Evolutionary conservation across 1,140 invertebrate genomes (phyloP).

Genomic region (Coptotermes formosanus): DNA sequence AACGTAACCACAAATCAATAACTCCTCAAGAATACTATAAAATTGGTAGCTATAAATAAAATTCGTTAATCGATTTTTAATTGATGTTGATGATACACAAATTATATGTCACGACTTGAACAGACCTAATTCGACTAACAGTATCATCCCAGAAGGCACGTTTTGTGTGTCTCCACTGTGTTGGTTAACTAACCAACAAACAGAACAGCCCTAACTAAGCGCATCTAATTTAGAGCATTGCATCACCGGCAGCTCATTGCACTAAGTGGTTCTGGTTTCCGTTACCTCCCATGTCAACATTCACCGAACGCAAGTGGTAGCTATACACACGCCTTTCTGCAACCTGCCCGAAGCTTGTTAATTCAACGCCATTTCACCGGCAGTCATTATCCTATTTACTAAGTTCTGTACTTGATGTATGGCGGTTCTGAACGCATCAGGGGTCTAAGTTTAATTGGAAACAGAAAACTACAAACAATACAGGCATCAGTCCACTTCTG

Average conservation of each 20-base stretch:
- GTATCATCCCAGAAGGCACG: neutral
- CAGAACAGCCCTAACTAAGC: too few species aligned
- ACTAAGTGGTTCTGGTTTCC: neutral
- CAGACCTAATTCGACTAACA: neutral
- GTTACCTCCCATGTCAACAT: neutral
- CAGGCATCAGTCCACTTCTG: too few species aligned
- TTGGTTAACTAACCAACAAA: neutral
- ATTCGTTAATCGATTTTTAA: too few species aligned
- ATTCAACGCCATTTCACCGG: neutral
- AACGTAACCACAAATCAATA: too few species aligned
- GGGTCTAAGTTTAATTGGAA: too few species aligned
- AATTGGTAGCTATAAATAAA: too few species aligned
- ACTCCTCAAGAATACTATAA: too few species aligned
- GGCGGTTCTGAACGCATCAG: too few species aligned
- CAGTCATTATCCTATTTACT: neutral
- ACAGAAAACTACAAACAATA: too few species aligned
- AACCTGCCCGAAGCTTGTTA: neutral
- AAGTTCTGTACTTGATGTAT: neutral
- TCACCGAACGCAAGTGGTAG: neutral
- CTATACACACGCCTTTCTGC: neutral
- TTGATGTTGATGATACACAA: too few species aligned
- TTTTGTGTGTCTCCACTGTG: neutral
- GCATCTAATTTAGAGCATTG: neutral
- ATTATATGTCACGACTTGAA: too few species aligned
- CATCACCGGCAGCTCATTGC: neutral